phyloP scores from a whole-genome alignment of 2,888 invertebrate species.

The Urechis unicinctus region DNA sequence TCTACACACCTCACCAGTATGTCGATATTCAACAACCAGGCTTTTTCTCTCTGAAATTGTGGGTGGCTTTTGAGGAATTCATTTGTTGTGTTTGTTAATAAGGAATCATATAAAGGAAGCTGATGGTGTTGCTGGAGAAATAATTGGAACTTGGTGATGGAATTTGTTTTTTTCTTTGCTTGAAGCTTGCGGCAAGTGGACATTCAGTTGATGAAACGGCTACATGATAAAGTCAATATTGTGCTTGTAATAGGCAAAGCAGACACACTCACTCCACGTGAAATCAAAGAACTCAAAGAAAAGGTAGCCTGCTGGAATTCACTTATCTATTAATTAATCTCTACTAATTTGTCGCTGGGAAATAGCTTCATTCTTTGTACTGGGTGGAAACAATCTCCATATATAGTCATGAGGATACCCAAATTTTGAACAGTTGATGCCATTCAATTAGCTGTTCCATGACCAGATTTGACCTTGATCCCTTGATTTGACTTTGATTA shows the following conservation, averaged over 20 bases:
- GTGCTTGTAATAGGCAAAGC: constrained; percentile 51
- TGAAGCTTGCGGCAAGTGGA: constrained; percentile 56
- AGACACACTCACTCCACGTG: constrained; percentile 47
- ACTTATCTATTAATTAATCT: background rate
- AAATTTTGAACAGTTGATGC: too few relatives aligned
- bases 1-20: too few relatives aligned
- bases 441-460: background rate
- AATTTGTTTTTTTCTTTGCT: background rate
- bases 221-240: constrained; percentile 51
- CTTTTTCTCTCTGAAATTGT: too few relatives aligned
- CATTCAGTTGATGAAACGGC: constrained; percentile 45
- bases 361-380: too few relatives aligned
- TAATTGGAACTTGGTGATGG: background rate
- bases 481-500: constrained; percentile 1
- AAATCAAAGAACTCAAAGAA: constrained; percentile 41
- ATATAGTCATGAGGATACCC: too few relatives aligned
- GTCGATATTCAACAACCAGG: too few relatives aligned
- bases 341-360: background rate
- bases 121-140: too few relatives aligned
- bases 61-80: too few relatives aligned
- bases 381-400: too few relatives aligned
- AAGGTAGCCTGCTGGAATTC: constrained; percentile 48
- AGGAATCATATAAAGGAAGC: too few relatives aligned
- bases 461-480: background rate
- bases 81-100: too few relatives aligned